Base-by-base conservation (phyloP, 2,797 vertebrate species). In the Hemitrygon akajei region DNA sequence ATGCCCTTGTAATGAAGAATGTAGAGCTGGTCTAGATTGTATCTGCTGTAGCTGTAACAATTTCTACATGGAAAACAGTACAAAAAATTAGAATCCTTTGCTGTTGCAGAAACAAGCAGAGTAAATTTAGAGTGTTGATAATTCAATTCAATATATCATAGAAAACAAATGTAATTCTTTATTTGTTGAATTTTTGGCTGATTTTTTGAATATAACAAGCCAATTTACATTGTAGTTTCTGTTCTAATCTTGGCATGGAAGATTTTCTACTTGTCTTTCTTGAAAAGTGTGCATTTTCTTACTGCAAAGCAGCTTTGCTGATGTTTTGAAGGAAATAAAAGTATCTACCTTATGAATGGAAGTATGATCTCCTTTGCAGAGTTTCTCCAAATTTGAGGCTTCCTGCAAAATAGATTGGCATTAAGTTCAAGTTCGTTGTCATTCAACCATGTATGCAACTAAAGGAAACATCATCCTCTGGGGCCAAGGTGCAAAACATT, bases 21-120 rank as follows among this genome's bases (percentile, higher is more conserved):
- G 98, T 95, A 99, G 99, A 97, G 98, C 99, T 95, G 99, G 98
- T 96, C 97, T 99, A 97, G 98, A 99, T 97, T 99, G 99, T 95
- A 99, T 99, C 97, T 99, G 99, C 97, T 98, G 98, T 89, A 98
- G 99, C 96, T 99, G 99, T 97, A 99, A 99, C 98, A 99, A 99
- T 97, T 99, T 98, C 14, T 99, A 99, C 97, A 99, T 99, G 99
- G 99, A 99, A 95, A 99, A 99, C 18, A 98, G 99, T 16, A 99
- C 97, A 99, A 99, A 97, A 99, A 99, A 97, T 97, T 99, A 96
- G 99, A 99, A 97, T 98, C 99, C 84, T 99, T 99, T 95, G 99
- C 99, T 3, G 98, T 99, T 95, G 98, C 98, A 60, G 99, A 99
- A 96, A 99, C 99, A 99, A 99, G 96, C 99, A 99, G 97, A 99